Conservation (phyloP, 2,113 vertebrate genomes). For the Bufo bufo region DNA sequence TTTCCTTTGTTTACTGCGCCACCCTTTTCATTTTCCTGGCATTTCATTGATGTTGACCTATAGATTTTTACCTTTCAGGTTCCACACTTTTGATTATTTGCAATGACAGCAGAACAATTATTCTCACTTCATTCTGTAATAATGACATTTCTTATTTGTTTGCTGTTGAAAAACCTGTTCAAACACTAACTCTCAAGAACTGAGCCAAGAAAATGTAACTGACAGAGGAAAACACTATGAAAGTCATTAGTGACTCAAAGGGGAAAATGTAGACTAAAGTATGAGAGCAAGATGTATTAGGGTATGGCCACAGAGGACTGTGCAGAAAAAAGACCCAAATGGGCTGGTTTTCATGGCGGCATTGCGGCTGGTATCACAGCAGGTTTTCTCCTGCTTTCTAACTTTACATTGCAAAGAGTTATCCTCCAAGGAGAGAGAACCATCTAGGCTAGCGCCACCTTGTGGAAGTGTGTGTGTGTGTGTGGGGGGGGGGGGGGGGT, state of each 20-base stretch:
- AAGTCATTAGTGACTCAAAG: neutral
- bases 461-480: too few relatives aligned
- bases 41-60: neutral
- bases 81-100: neutral
- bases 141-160: neutral
- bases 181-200: neutral
- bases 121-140: neutral
- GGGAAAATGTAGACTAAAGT: neutral
- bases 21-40: neutral
- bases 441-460: too few relatives aligned
- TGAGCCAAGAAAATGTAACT: neutral
- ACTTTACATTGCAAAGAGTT: too few relatives aligned
- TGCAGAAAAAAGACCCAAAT: too few relatives aligned
- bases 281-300: neutral
- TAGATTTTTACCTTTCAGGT: neutral
- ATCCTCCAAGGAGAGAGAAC: too few relatives aligned
- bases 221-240: neutral
- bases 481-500: too few relatives aligned
- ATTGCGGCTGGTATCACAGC: too few relatives aligned
- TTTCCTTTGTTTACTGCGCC: neutral
- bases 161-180: neutral
- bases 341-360: too few relatives aligned
- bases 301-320: too few relatives aligned
- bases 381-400: too few relatives aligned
- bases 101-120: neutral